Base-by-base conservation (phyloP, 2,888 invertebrate genomes). In the Philereme vetulata region DNA sequence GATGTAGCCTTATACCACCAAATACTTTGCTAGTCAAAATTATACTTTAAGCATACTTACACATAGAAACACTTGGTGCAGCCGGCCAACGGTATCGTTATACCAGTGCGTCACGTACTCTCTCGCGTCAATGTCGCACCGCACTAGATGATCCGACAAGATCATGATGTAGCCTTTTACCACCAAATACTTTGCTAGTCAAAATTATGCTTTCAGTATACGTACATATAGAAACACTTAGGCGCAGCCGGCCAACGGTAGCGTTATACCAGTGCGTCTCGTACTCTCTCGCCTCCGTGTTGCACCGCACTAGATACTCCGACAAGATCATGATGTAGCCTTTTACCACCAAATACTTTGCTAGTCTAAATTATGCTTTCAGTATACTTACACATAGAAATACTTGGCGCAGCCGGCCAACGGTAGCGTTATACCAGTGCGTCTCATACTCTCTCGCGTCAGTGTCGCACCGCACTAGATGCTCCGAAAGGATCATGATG, bases 81-180 rank as follows among this genome's bases (percentile, higher is more conserved):
- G 93, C 65, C 99, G 93, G 56, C 98, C 99, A 70, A 98, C 95
- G 4, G 98, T 98, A 96, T 98, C 98, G 75, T 96, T 95, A 92
- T 98, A 99, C 98, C 98, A 99, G 83, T 96, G 96, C 4, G 98
- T 98, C 87, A 97, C 96, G 79, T 96, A 97, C 89, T 98, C 98
- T 66, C 96, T 94, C 9, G 97, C 97, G 90, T 98, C 98, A 0
- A 97, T 97, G 87, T 99, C 99, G 82, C 97, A 97, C 61, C 97
- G 93, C 55, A 97, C 97, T 75, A 99, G 94, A 92, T 99, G 98
- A 85, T 99, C 98, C 0, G 98, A 98, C 68, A 99, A 93, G 74
- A 98, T 97, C 96, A 99, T 98, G 71, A 99, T 99, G 92, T 99
- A 99, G 62, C 99, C 94, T 93, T 99, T 98, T 90, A 99, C 99